Base-by-base conservation (phyloP, 2,888 invertebrate genomes). In the Diarsia brunnea region DNA sequence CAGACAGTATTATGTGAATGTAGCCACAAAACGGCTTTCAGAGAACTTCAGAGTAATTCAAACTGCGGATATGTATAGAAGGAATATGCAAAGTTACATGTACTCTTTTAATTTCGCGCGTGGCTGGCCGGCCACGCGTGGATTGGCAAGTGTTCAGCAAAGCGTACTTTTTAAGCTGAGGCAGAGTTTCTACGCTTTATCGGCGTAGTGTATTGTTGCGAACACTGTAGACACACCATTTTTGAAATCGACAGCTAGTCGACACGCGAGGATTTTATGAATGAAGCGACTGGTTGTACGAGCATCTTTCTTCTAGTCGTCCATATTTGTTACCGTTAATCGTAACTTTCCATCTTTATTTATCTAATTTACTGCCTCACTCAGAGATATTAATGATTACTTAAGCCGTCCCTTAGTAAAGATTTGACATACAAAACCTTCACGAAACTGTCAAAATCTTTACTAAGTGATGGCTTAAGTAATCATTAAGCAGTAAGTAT, bases 61-160 rank as follows among this genome's bases (percentile, higher is more conserved):
- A 75, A 71, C 24, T 65, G 58, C 61, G 63, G 49, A 72, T 60
- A 72, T 38, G 68, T 70, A 68, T 66, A 31, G 60, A 64, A 72
- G 65, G 51, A 75, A 81, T 84, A 65, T 86, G 78, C 63, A 58
- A 75, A 79, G 76, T 77, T 78, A 69, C 21, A 67, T 72, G 70
- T 70, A 45, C 73, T 43, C 67, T 68, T 71, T 76, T 72, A 70
- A 84, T 84, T 81, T 75, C 75, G 65, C 77, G 79, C 75, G 61
- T 74, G 75, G 74, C 38, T 78, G 53, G 58, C 49, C 51, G 21
- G 12, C 14, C n/a, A 78, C 69, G 78, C 76, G 76, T 78, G 63
- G 63, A 16, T 67, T 69, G 68, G 61, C 55, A 61, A 38, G 61
- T 58, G 66, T 70, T 74, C 71, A 68, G 69, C 31, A 73, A 61